phyloP scores from a whole-genome alignment of 2,797 vertebrate genomes.

The Dipus sagitta region DNA sequence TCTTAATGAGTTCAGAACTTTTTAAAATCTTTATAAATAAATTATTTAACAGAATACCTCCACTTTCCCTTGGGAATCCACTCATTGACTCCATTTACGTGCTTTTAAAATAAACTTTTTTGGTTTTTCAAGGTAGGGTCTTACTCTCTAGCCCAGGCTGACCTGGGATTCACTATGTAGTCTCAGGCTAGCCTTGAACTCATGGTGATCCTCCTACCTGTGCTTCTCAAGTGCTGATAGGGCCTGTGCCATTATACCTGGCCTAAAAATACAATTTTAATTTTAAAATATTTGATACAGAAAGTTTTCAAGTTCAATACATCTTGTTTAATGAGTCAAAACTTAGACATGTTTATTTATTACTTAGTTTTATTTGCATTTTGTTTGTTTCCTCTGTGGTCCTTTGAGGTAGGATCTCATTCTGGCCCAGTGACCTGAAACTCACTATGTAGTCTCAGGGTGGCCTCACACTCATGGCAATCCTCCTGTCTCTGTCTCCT shows the following conservation, averaged over 20 bases:
- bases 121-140: neutral
- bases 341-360: neutral
- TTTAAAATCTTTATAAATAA: neutral
- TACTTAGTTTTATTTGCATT: neutral
- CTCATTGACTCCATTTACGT: neutral
- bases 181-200: too few species aligned
- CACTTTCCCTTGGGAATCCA: neutral
- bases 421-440: too few species aligned
- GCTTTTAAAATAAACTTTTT: neutral
- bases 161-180: too few species aligned
- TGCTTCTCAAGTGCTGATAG: too few species aligned
- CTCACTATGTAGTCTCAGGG: too few species aligned
- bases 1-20: neutral
- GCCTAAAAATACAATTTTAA: too few species aligned
- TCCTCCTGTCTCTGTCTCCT: too few species aligned
- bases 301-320: neutral
- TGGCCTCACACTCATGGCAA: too few species aligned
- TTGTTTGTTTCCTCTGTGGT: neutral
- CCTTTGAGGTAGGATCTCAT: too few species aligned
- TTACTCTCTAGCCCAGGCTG: too few species aligned
- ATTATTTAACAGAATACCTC: neutral
- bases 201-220: too few species aligned
- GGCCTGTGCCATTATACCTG: too few species aligned
- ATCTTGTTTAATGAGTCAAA: neutral
- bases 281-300: constrained; percentile 27